Conservation (phyloP, 2,113 vertebrate species). For the Raja brachyura region DNA sequence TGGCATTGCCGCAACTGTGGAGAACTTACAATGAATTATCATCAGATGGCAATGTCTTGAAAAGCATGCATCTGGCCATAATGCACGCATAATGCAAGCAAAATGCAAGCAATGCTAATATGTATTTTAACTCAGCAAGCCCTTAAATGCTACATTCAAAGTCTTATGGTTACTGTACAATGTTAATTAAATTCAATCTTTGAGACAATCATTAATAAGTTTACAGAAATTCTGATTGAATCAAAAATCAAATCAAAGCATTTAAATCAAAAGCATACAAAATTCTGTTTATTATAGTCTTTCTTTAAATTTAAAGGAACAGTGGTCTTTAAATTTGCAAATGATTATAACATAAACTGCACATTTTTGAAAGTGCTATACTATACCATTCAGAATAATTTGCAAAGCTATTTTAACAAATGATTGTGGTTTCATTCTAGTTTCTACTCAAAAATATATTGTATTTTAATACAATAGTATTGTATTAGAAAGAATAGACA, state of each 20-base stretch:
- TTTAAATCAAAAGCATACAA: background rate
- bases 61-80: background rate
- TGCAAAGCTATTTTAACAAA: background rate
- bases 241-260: background rate
- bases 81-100: background rate
- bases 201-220: background rate
- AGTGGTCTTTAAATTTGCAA: conserved; percentile 1
- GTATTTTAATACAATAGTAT: background rate
- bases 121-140: background rate
- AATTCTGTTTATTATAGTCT: background rate
- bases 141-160: background rate
- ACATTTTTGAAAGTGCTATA: background rate
- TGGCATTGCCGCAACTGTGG: background rate
- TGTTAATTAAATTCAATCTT: background rate
- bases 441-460: background rate
- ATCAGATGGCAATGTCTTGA: background rate
- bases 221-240: background rate
- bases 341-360: background rate
- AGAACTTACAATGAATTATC: background rate
- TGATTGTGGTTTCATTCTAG: background rate
- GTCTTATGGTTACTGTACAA: background rate
- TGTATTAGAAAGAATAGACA: background rate
- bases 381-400: background rate
- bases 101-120: background rate
- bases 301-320: background rate